These are phyloP conservation scores for Melinaea menophilus DNA, from an alignment of 2,888 invertebrate species.

Conservation along the genomic window DNA sequence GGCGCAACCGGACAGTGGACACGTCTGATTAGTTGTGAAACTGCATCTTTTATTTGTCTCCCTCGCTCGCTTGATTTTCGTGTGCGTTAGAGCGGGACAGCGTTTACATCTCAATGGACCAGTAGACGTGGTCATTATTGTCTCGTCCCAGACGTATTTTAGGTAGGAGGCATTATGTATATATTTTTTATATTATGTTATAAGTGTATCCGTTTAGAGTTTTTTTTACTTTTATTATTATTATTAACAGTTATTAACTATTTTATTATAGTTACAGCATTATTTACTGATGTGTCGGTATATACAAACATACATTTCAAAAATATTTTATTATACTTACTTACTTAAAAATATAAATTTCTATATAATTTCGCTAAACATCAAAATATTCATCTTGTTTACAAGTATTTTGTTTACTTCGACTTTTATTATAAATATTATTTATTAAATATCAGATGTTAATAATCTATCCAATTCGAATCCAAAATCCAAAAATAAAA, in stretches of 20 bases:
- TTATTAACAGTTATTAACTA: neutral
- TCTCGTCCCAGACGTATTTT: conserved; percentile 72
- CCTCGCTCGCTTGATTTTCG: conserved; percentile 36
- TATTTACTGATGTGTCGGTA: no score
- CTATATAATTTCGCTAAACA: no score
- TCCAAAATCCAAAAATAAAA: no score
- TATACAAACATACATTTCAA: no score
- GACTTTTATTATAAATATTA: no score
- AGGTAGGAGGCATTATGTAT: conserved; percentile 70
- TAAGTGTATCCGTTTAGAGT: conserved; percentile 26
- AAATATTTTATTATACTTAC: no score
- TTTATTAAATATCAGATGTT: no score
- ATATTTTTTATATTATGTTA: conserved; percentile 49
- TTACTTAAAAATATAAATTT: no score
- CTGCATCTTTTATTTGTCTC: conserved; percentile 61
- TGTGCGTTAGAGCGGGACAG: conserved; percentile 48
- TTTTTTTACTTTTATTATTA: conserved; percentile 20
- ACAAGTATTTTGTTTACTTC: no score
- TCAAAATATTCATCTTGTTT: no score
- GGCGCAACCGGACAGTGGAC: conserved; percentile 67
- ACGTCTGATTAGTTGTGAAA: conserved; percentile 70
- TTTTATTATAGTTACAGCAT: neutral
- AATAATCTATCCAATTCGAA: no score
- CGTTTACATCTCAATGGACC: conserved; percentile 68
- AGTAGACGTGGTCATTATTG: conserved; percentile 69